Conservation (phyloP, 2,113 vertebrate species). For the Galemys pyrenaicus region DNA sequence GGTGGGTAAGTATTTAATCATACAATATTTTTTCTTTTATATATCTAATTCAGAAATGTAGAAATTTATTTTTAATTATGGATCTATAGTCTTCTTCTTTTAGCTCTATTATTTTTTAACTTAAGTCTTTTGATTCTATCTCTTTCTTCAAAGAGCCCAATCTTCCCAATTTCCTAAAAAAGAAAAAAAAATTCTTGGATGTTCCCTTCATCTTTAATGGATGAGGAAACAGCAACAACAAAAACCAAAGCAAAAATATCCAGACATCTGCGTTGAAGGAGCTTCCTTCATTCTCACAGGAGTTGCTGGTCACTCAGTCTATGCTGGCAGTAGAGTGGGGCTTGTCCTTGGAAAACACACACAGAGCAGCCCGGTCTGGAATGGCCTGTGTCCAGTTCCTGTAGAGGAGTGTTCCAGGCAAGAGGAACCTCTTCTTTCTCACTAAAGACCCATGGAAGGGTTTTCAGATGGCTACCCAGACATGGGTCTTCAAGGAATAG, state of each 20-base stretch:
- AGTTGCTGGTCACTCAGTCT: background rate
- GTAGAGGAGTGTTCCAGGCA: background rate
- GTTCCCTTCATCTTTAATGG: background rate
- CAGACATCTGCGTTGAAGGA: background rate
- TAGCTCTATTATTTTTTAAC: background rate
- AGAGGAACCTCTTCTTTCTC: background rate
- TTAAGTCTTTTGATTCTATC: background rate
- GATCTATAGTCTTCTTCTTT: background rate
- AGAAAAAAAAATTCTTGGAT: background rate
- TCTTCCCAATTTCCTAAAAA: background rate
- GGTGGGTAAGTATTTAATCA: background rate
- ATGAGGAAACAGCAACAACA: background rate
- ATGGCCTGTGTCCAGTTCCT: background rate
- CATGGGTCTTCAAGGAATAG: background rate
- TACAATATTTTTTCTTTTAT: background rate
- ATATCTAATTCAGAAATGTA: background rate
- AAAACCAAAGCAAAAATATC: background rate
- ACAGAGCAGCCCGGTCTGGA: background rate
- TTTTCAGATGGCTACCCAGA: background rate
- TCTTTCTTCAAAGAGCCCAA: background rate
- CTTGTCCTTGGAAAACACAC: background rate
- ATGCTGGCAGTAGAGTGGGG: background rate
- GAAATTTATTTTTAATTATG: conserved; percentile 7
- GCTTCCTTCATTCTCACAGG: background rate
- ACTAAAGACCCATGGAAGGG: background rate